These are phyloP conservation scores for Crotalus horridus DNA, from an alignment of 2,113 vertebrate species.

Conservation along the genomic window DNA sequence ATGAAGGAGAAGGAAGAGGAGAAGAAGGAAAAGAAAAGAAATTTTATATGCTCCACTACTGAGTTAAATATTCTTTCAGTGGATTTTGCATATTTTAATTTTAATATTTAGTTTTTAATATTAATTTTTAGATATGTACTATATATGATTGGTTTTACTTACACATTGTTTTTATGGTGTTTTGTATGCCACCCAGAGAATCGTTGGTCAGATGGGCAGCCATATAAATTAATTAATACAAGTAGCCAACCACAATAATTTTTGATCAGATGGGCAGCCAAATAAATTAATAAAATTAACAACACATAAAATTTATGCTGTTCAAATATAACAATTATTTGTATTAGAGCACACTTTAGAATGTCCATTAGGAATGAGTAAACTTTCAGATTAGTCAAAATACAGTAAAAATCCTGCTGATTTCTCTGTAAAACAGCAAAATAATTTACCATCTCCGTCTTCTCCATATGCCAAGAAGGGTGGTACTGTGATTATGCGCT, in stretches of 20 bases:
- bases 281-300: not conserved
- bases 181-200: not conserved
- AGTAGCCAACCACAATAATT: no score
- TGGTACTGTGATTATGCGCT: conserved; percentile 87
- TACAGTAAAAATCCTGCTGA: not conserved
- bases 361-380: not conserved
- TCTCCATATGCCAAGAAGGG: conserved; percentile 93
- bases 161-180: not conserved
- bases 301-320: not conserved
- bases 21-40: not conserved
- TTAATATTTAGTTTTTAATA: not conserved
- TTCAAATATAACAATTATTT: not conserved
- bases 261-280: not conserved
- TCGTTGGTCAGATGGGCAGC: no score
- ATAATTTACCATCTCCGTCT: conserved; percentile 85
- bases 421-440: not conserved
- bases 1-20: not conserved
- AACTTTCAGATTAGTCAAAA: not conserved
- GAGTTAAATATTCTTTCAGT: not conserved
- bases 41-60: not conserved
- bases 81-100: not conserved
- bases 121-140: not conserved
- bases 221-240: no score
- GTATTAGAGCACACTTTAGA: not conserved
- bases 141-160: not conserved